Base-by-base conservation (phyloP, 2,797 vertebrate species). In the Acanthopagrus latus region DNA sequence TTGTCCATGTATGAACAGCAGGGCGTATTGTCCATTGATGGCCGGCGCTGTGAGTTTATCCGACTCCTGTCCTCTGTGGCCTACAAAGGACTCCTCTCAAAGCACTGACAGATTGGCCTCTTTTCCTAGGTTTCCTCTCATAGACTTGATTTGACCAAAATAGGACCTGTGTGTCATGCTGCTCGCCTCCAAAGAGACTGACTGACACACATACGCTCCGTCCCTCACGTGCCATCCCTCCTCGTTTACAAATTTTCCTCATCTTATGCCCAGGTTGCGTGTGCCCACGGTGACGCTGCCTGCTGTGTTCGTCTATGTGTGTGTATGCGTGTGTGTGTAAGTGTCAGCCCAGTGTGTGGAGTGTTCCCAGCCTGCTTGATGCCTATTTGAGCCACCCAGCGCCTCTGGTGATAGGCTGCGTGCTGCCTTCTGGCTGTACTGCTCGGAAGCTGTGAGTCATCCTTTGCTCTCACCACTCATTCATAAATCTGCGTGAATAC, bases 401-500 rank as follows among this genome's bases (percentile, higher is more conserved):
- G 70, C 86, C 88, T 88, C 85, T 81, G 76, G 84, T 89, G 86
- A 91, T 91, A 71, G 85, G 87, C 85, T 81, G 88, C 87, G 80
- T 87, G 87, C 90, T 93, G 91, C 89, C 89, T 91, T 80, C 83
- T 91, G 91, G 89, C 90, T 89, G 80, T 29, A 76, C 80, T 64
- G 78, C 78, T 77, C 78, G 63, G 88, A 94, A 94, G 91, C 83
- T 72, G 87, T 95, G 93, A 95, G 91, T 95, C 92, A 95, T 94
- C 90, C 76, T 74, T 88, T 75, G 76, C 91, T 93, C 87, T 92
- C 90, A 54, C 74, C 80, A 76, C 91, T 94, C 94, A 95, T 94
- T 95, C 94, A 94, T 94, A 93, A 94, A 94, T 93, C 86, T 89
- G 86, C 67, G 63, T 85, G 91, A 94, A 94, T 94, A 94, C 91